Percentiles rank a stretch among this genome's conserved stretches.
These are phyloP conservation scores for Sula dactylatra DNA, from an alignment of 2,113 vertebrate species.

Conservation along the genomic window DNA sequence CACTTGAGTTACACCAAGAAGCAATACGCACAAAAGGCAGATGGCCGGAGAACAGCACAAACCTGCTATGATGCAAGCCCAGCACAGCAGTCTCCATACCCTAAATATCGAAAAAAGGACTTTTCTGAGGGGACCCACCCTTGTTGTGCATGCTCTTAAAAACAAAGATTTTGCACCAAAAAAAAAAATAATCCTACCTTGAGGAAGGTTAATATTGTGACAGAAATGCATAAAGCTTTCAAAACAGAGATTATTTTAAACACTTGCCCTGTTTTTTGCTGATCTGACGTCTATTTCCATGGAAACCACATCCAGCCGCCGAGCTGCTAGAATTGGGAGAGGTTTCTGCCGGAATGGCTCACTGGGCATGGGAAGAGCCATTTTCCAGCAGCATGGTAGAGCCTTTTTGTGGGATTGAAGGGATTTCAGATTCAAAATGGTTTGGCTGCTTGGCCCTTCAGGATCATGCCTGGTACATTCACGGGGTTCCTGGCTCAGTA, in stretches of 20 bases:
- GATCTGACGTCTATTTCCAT: constrained; percentile 80
- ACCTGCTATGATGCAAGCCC: background rate
- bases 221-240: constrained; percentile 67
- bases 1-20: background rate
- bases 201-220: constrained; percentile 73
- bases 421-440: background rate
- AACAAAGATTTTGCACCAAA: background rate
- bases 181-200: constrained; percentile 45
- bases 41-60: background rate
- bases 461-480: background rate
- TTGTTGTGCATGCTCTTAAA: background rate
- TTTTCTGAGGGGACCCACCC: constrained; percentile 4
- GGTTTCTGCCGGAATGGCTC: constrained; percentile 17
- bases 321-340: constrained; percentile 66
- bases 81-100: background rate
- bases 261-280: constrained; percentile 51
- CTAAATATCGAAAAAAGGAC: background rate
- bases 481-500: background rate
- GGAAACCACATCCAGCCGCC: constrained; percentile 73
- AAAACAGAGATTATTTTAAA: constrained; percentile 78
- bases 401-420: background rate
- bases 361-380: constrained; percentile 11
- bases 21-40: background rate
- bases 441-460: background rate
- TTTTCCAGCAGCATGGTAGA: background rate